These are phyloP conservation scores for Stichopus chloronotus DNA, from an alignment of 35 echinoderm and acorn worm genomes.

Conservation along the genomic window DNA sequence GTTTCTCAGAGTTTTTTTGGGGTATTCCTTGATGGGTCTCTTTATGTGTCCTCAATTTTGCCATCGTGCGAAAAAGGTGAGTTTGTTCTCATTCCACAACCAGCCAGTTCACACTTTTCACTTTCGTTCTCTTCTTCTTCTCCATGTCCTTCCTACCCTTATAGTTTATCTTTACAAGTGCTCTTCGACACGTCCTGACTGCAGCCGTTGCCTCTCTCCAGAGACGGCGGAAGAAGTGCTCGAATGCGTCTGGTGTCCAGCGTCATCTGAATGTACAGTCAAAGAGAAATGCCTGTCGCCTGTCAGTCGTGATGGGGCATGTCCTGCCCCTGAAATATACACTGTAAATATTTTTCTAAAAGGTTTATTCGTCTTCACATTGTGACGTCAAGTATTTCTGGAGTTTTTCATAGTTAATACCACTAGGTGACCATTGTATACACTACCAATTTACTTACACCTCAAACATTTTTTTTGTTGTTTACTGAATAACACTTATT, in stretches of 20 bases:
- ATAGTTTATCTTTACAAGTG: slow-evolving; percentile 69
- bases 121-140: too few relatives aligned
- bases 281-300: neutral
- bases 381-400: neutral
- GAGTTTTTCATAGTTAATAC: too few relatives aligned
- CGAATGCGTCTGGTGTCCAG: slow-evolving; percentile 58
- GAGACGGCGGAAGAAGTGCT: slow-evolving; percentile 11
- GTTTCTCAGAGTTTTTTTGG: too few relatives aligned
- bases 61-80: too few relatives aligned
- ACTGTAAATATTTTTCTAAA: neutral
- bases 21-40: too few relatives aligned
- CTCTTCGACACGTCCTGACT: slow-evolving; percentile 67
- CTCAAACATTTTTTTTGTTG: too few relatives aligned
- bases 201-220: slow-evolving; percentile 66
- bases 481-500: too few relatives aligned
- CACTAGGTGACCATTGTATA: too few relatives aligned
- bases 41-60: too few relatives aligned
- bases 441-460: too few relatives aligned
- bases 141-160: neutral
- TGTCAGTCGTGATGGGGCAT: neutral
- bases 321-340: neutral
- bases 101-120: too few relatives aligned
- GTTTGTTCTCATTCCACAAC: too few relatives aligned
- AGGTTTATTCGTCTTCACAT: neutral
- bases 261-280: neutral